Percentiles rank a stretch among this genome's conserved stretches.
phyloP scores from a whole-genome alignment of 2,797 vertebrate genomes.

The Lagorchestes hirsutus region DNA sequence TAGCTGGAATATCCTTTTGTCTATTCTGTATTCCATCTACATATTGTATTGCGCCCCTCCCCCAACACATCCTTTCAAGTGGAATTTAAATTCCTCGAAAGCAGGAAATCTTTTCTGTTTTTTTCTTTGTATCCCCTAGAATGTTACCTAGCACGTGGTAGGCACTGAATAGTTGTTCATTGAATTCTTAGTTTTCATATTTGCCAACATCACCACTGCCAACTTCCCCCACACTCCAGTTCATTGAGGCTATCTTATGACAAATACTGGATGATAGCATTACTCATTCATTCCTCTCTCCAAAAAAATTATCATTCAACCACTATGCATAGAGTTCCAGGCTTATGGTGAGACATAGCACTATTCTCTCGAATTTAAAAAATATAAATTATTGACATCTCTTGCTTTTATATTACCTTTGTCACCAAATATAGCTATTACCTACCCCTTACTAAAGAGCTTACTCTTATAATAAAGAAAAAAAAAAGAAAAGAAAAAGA shows the following conservation, averaged over 20 bases:
- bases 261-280: background rate
- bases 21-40: background rate
- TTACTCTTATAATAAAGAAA: background rate
- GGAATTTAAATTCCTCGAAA: background rate
- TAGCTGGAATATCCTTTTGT: background rate
- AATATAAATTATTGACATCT: background rate
- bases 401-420: background rate
- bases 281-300: background rate
- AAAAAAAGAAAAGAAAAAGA: background rate
- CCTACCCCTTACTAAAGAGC: background rate
- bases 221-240: background rate
- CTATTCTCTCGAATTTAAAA: background rate
- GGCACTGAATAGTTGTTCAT: background rate
- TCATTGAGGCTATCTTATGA: background rate
- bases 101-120: background rate
- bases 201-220: background rate
- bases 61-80: background rate
- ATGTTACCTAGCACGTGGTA: background rate
- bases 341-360: background rate
- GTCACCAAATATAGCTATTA: background rate
- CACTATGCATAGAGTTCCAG: background rate
- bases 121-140: background rate
- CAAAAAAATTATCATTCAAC: background rate
- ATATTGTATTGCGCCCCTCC: background rate
- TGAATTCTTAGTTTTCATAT: background rate